Evolutionary conservation across 2,113 vertebrate species (phyloP).

Genomic region (Taurulus bubalis): DNA sequence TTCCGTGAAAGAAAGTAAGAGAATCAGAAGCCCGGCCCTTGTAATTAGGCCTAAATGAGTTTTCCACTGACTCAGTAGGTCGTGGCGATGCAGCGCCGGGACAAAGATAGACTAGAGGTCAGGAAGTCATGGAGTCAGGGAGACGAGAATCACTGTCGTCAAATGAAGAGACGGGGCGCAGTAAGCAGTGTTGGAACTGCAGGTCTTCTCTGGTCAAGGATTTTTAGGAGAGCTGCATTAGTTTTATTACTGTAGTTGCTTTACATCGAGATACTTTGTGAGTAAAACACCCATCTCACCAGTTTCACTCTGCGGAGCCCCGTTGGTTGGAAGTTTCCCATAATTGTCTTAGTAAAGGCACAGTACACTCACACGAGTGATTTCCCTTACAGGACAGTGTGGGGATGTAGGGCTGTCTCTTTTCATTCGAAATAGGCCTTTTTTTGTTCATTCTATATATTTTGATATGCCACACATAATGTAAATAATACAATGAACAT

Average conservation of each 20-base stretch:
- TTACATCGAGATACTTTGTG: background rate
- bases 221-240: background rate
- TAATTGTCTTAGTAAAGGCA: slow-evolving; percentile 2
- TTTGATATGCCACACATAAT: background rate
- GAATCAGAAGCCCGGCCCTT: slow-evolving; percentile 59
- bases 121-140: slow-evolving; percentile 58
- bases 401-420: too few species aligned
- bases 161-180: slow-evolving; percentile 31
- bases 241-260: background rate
- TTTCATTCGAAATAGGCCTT: background rate
- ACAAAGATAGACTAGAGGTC: slow-evolving; percentile 80
- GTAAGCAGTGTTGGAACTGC: background rate
- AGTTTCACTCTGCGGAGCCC: background rate
- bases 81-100: slow-evolving; percentile 64
- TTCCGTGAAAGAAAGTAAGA: slow-evolving; percentile 69
- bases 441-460: background rate
- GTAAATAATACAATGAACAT: background rate
- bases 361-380: background rate
- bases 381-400: background rate
- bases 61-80: slow-evolving; percentile 88
- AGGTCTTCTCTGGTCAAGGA: slow-evolving; percentile 1
- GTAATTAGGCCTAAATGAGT: slow-evolving; percentile 94
- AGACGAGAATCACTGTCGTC: slow-evolving; percentile 41
- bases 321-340: background rate
- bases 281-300: background rate